Evolutionary conservation across 2,113 vertebrate genomes (phyloP), one percentile per base, ranked within the genome.

Genomic region (Semnornis frantzii): DNA sequence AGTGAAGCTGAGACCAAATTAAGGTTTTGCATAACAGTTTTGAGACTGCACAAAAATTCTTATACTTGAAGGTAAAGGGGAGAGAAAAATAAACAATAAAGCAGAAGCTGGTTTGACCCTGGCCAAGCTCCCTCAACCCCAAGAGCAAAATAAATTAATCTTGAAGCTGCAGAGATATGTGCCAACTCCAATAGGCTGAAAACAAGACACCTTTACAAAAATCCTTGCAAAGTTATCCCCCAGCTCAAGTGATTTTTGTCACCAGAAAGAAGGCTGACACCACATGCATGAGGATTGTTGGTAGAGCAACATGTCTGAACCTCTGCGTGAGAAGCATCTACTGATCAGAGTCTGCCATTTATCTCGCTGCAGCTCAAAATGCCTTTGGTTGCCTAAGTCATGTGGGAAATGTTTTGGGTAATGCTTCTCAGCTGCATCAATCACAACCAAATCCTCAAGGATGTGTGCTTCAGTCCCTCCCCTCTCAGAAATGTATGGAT

Each of bases 301-400:
- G 2, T 31, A 63, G 50, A 83, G n/a, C 28, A 28, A 24, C 30
- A 54, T 20, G 34, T 66, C 66, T 68, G 58, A 90, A 80, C 60
- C 82, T 71, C 37, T 85, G 69, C 90, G 92, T 94, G 85, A 96
- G 71, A 92, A 89, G 85, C 55, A 44, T 92, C 83, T 68, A 94
- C 48, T 50, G 69, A 93, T 86, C 64, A 50, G 77, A 65, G 42
- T n/a, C 69, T 82, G 77, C 80, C 73, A 88, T 85, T 95, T 92
- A 88, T 87, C 73, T 83, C 77, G 46, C 42, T 52, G 50, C 69
- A 37, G 71, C 63, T 46, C 77, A 72, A 73, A 80, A 87, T 94
- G 84, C 78, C 57, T 91, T 90, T 85, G 87, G 85, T 91, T 95
- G 93, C 87, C 82, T 55, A 85, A 94, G 63, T 94, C 83, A 95